Base-by-base conservation (phyloP, 1,140 invertebrate species). In the Anastrepha obliqua region DNA sequence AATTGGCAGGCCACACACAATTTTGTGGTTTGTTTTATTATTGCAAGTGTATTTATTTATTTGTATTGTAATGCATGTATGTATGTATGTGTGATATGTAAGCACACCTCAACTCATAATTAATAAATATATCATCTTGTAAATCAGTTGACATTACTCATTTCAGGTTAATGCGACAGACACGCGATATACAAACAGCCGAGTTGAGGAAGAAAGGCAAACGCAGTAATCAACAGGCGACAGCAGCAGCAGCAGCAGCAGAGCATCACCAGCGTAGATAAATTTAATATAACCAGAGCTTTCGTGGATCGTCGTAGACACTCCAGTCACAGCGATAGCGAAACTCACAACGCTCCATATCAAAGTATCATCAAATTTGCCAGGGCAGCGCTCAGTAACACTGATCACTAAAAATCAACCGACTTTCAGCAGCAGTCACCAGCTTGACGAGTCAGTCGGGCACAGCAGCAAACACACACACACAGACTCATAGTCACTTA, bases 81-180 rank as follows among this genome's bases (percentile, higher is more conserved):
- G 4, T 17, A 74, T 74, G 5, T 39, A 42, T 67, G 15, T 17
- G 60, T 11, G 11, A 55, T 55, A 55, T 55, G 6, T 62, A 17
- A 62, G n/a, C 60, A 62, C 60, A n/a, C 60, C 60, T 17, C 42
- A 55, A 55, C 47, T 81, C n/a, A 9, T 55, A n/a, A 47, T n/a
- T 8, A 81, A 81, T 81, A 55, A 81, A 81, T 55, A 81, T 0
- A 62, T 74, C 42, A 74, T 81, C 51, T 81, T 55, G 55, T 47
- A 81, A 81, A 58, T 55, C 74, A 20, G 47, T 81, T 81, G 51
- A 81, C 74, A 81, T 81, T 81, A 81, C 47, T 81, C 67, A 74
- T 81, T 81, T 81, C 74, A 81, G 74, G 55, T 81, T 81, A 81
- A 81, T 81, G 74, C 74, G 47, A 81, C n/a, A 81, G 47, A 58